A percentile compares a stretch with the other conserved stretches of the same genome.
Conservation (phyloP, 2,797 vertebrate genomes). For the Setipinna tenuifilis region DNA sequence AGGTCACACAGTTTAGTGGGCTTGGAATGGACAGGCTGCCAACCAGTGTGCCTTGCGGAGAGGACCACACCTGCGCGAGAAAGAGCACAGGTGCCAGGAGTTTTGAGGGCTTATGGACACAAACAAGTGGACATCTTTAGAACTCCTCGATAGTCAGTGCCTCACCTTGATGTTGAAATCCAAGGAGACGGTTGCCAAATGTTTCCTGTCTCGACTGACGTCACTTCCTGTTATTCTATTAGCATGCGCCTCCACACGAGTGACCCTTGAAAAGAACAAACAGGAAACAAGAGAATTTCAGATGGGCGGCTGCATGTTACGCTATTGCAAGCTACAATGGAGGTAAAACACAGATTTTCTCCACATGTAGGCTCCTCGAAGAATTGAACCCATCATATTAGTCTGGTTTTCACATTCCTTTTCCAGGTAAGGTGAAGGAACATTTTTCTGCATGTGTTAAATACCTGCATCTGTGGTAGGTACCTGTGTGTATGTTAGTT, state of each 20-base stretch:
- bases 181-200: constrained; percentile 83
- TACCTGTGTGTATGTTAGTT: no score
- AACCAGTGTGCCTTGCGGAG: constrained; percentile 61
- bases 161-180: constrained; percentile 83
- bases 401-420: neutral
- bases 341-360: neutral
- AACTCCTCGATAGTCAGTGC: neutral
- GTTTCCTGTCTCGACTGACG: constrained; percentile 72
- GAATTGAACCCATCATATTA: neutral
- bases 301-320: neutral
- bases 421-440: neutral
- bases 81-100: neutral
- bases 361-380: neutral
- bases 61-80: constrained; percentile 74
- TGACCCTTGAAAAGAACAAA: constrained; percentile 66
- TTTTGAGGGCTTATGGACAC: neutral
- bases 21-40: constrained; percentile 59
- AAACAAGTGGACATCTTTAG: neutral
- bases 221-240: constrained; percentile 81
- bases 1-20: constrained; percentile 83
- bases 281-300: neutral
- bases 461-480: no score
- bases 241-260: constrained; percentile 76
- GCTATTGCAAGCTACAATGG: neutral
- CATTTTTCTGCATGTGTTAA: no score